A percentile compares a stretch with the other conserved stretches of the same genome.
Evolutionary conservation across 2,797 vertebrate genomes (phyloP).

Genomic region (Acomys russatus): DNA sequence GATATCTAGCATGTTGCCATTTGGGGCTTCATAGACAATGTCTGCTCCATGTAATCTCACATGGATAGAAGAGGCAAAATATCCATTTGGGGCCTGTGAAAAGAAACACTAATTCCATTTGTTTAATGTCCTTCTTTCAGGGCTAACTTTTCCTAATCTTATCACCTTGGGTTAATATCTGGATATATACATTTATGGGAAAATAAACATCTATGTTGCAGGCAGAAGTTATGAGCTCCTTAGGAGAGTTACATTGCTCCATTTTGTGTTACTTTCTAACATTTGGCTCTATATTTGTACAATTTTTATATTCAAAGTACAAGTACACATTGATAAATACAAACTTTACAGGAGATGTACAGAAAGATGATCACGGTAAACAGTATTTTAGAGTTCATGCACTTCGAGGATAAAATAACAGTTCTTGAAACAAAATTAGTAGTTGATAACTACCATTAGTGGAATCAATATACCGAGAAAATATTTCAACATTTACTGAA

Average conservation of each 20-base stretch:
- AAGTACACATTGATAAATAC: neutral
- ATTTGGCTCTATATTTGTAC: neutral
- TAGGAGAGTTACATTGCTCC: neutral
- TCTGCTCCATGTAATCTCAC: neutral
- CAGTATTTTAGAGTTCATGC: neutral
- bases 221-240: neutral
- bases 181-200: neutral
- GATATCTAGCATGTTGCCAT: neutral
- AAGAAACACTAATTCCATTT: neutral
- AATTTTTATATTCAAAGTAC: neutral
- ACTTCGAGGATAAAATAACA: neutral
- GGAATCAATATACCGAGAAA: neutral
- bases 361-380: neutral
- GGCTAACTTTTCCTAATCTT: neutral
- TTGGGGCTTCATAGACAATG: neutral
- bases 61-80: neutral
- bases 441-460: neutral
- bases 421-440: neutral
- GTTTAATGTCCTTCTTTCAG: neutral
- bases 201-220: neutral
- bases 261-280: neutral
- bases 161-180: neutral
- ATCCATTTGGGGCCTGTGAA: neutral
- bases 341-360: neutral
- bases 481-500: neutral